Percentiles rank a stretch among this genome's conserved stretches.
phyloP scores from a whole-genome alignment of 2,888 invertebrate species.

The Aelia acuminata region DNA sequence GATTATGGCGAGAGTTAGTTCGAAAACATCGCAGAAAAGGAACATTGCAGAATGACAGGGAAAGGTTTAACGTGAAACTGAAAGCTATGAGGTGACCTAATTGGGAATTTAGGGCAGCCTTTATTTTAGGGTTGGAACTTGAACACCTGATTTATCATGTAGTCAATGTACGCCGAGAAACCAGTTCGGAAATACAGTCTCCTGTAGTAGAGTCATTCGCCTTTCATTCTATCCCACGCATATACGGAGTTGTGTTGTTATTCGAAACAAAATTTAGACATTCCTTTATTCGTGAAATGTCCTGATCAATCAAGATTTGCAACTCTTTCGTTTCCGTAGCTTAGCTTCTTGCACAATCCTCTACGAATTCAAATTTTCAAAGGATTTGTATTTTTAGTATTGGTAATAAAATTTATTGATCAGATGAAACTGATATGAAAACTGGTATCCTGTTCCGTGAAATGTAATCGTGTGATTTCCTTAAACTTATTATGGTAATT shows the following conservation, averaged over 20 bases:
- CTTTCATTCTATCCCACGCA: not conserved
- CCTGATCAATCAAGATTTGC: not conserved
- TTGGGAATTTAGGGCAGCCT: not conserved
- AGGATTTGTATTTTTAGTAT: too few species aligned
- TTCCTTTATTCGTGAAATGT: not conserved
- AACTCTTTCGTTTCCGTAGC: not conserved
- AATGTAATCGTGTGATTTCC: too few species aligned
- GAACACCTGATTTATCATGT: not conserved
- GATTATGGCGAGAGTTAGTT: too few species aligned
- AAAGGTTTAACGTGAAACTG: not conserved
- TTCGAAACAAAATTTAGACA: not conserved
- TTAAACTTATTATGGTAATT: too few species aligned
- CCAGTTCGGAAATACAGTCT: not conserved
- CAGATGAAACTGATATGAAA: too few species aligned
- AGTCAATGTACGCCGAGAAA: not conserved
- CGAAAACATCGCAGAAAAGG: not conserved
- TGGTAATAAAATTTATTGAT: too few species aligned
- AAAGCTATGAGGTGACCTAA: not conserved
- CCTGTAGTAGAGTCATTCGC: not conserved
- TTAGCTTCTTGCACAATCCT: not conserved
- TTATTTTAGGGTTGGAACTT: not conserved
- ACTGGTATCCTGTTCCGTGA: too few species aligned
- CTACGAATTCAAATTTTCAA: not conserved
- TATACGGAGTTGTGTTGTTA: not conserved
- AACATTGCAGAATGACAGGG: not conserved